Base-by-base conservation (phyloP, 92 coral and sea anemone species). In the Metridium senile region DNA sequence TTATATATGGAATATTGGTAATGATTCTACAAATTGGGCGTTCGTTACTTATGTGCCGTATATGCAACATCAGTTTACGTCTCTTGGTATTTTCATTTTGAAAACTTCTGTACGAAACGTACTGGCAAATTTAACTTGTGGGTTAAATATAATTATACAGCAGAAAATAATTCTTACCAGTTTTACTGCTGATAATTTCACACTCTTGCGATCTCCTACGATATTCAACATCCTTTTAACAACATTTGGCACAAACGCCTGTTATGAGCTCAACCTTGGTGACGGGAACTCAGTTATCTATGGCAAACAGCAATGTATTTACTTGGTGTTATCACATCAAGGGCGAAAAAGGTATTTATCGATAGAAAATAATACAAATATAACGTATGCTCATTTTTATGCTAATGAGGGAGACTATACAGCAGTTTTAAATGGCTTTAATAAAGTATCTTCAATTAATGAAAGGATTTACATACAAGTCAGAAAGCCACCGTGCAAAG, bases 391-490 rank as follows among this genome's bases (percentile, higher is more conserved):
- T 22, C 93, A 85, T 66, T 74, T 73, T n/a, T 91, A 75, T 46
- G 20, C 31, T 4, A 26, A 26, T 6, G 86, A 81, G 70, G 97
- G 97, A 9, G 83, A 71, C 29, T 91, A 73, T 70, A 49, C 66
- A 20, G 85, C 76, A 28, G 71, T 35, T 35, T 31, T 91, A 7
- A 13, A 23, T 53, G 93, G 77, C 4, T 88, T 77, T 29, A 91
- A 91, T 68, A 45, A 51, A 11, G 97, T 91, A 0, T 91, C 97
- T 2, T 79, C 87, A 16, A 85, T 62, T 1, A 62, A 46, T 26
- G 49, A 28, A 30, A 35, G 71, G 11, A 20, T 74, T 13, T 18
- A 17, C 16, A 80, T 91, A 13, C 58, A 49, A 11, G 88, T 91
- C 22, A 58, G 29, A 11, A 88, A 80, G 26, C 97, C 97, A 19